Evolutionary conservation across 2,797 vertebrate genomes (phyloP).

Genomic region (Microtus obscurus): DNA sequence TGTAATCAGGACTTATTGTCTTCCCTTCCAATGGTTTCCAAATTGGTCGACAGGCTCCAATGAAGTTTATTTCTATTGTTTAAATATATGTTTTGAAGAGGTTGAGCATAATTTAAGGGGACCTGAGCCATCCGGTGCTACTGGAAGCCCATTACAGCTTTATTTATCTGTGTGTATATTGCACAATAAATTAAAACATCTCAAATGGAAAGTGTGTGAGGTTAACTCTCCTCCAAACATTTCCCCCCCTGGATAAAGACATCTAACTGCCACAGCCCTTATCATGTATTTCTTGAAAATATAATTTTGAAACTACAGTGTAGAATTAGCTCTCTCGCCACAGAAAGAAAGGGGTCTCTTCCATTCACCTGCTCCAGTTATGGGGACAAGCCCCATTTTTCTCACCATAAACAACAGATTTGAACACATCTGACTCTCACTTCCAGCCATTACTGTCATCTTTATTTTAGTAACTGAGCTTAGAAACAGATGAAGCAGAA

Average conservation of each 20-base stretch:
- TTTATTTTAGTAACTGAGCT: conserved; percentile 69
- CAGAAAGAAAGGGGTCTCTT: conserved; percentile 60
- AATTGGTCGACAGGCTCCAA: conserved; percentile 78
- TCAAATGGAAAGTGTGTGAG: conserved; percentile 73
- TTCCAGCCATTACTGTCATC: conserved; percentile 57
- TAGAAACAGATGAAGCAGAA: conserved; percentile 45
- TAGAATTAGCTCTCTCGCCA: conserved; percentile 74
- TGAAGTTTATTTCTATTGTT: conserved; percentile 79
- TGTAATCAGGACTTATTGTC: conserved; percentile 76
- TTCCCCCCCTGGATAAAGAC: conserved; percentile 34
- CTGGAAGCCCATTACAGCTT: conserved; percentile 77
- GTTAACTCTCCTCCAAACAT: conserved; percentile 75
- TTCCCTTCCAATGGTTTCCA: conserved; percentile 70
- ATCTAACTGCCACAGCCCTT: conserved; percentile 69
- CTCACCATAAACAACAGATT: conserved; percentile 63
- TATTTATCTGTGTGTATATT: conserved; percentile 81
- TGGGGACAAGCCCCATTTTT: conserved; percentile 58
- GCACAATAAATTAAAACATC: conserved; percentile 81
- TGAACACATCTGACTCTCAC: conserved; percentile 49
- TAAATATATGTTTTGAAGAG: conserved; percentile 83
- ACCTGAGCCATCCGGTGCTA: conserved; percentile 76
- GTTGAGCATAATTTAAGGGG: conserved; percentile 83
- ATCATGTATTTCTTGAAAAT: conserved; percentile 77
- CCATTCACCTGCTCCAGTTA: conserved; percentile 31
- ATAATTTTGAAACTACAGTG: conserved; percentile 73